Conservation (phyloP, 2,888 invertebrate species). For the Idaea biselata region DNA sequence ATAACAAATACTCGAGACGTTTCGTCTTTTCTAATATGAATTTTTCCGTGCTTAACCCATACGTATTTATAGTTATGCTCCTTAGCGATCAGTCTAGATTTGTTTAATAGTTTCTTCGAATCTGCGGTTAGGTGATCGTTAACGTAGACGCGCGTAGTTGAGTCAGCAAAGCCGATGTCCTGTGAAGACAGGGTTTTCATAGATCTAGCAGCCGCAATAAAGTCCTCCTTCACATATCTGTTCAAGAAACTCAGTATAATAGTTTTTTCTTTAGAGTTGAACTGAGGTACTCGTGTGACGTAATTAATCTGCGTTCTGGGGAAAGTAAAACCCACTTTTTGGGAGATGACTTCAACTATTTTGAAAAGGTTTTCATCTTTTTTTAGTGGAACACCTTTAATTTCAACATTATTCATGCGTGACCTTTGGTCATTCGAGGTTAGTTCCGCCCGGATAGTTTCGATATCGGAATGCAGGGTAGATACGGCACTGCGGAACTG, state of each 20-base stretch:
- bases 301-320: conserved; percentile 16
- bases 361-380: conserved; percentile 8
- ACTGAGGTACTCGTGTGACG: conserved; percentile 12
- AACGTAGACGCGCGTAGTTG: not conserved
- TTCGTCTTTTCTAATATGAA: conserved; percentile 3
- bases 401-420: conserved; percentile 1
- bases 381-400: not conserved
- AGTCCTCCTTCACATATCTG: conserved; percentile 19
- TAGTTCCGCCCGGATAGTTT: not conserved
- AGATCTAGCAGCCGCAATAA: conserved; percentile 15
- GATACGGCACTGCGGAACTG: not conserved
- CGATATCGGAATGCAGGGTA: not conserved
- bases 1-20: not conserved
- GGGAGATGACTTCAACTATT: conserved; percentile 11
- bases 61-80: not conserved
- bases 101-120: not conserved
- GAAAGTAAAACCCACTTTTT: conserved; percentile 5
- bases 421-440: not conserved
- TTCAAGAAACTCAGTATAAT: conserved; percentile 16
- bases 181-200: not conserved
- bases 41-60: conserved; percentile 6
- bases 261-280: conserved; percentile 14
- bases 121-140: not conserved
- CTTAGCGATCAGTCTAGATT: not conserved
- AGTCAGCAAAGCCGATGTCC: not conserved